Evolutionary conservation across 2,888 invertebrate genomes (phyloP).

Genomic region (Drosophila suboccidentalis): DNA sequence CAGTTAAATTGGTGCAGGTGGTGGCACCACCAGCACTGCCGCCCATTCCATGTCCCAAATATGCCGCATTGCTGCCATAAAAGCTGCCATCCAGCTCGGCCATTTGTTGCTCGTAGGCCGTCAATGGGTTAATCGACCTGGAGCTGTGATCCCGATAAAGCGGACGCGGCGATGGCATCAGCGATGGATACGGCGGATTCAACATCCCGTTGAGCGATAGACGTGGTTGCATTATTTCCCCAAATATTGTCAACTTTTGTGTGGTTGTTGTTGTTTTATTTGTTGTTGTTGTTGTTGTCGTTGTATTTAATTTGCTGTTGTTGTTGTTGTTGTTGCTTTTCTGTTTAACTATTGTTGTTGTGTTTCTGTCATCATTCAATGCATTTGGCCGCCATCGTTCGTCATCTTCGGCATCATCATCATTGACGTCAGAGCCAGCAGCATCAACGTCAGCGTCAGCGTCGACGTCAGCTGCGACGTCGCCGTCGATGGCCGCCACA

Average conservation of each 20-base stretch:
- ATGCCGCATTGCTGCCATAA: slow-evolving; percentile 77
- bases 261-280: slow-evolving; percentile 32
- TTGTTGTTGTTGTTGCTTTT: slow-evolving; percentile 38
- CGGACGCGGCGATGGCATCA: slow-evolving; percentile 84
- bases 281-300: slow-evolving; percentile 32
- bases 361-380: slow-evolving; percentile 46
- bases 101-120: slow-evolving; percentile 83
- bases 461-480: slow-evolving; percentile 13
- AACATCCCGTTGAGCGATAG: slow-evolving; percentile 84
- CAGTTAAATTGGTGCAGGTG: slow-evolving; percentile 68
- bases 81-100: slow-evolving; percentile 83
- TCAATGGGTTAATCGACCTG: slow-evolving; percentile 84
- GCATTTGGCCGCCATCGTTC: slow-evolving; percentile 60
- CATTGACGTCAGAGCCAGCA: slow-evolving; percentile 40
- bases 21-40: slow-evolving; percentile 64
- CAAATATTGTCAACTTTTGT: slow-evolving; percentile 69
- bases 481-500: slow-evolving; percentile 62
- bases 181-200: slow-evolving; percentile 82
- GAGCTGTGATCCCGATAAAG: slow-evolving; percentile 84
- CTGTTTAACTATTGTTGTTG: slow-evolving; percentile 31
- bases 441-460: slow-evolving; percentile 35
- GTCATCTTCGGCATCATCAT: slow-evolving; percentile 25
- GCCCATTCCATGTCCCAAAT: slow-evolving; percentile 70
- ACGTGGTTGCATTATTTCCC: slow-evolving; percentile 85
- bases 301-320: slow-evolving; percentile 32